Conservation (phyloP, 2,797 vertebrate genomes). For the Leucoraja ocellata region DNA sequence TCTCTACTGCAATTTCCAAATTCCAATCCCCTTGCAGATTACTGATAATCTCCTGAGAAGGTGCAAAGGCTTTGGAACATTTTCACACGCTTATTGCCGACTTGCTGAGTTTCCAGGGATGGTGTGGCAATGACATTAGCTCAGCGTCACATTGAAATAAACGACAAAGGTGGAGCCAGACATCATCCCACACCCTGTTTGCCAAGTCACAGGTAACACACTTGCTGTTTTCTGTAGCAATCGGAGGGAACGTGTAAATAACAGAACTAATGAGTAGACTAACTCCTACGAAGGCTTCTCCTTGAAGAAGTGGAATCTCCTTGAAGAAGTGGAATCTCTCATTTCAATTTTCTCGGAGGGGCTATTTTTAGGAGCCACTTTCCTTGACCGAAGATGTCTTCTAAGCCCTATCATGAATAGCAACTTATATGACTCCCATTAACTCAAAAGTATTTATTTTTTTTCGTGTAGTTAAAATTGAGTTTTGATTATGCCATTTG, state of each 20-base stretch:
- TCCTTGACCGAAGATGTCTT: not conserved
- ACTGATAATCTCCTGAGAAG: not conserved
- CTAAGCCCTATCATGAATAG: not conserved
- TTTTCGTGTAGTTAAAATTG: not conserved
- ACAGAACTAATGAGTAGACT: not conserved
- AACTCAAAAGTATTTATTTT: not conserved
- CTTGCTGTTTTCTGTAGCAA: not conserved
- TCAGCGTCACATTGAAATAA: not conserved
- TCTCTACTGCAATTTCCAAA: conserved; percentile 10
- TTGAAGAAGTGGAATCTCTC: not conserved
- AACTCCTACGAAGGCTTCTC: not conserved
- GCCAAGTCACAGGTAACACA: not conserved
- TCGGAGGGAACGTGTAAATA: not conserved
- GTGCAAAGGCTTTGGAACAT: conserved; percentile 7
- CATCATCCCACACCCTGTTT: not conserved
- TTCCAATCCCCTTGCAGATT: not conserved
- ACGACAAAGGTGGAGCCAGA: not conserved
- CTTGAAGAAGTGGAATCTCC: not conserved
- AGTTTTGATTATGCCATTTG: not conserved
- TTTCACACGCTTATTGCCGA: not conserved
- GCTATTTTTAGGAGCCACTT: not conserved
- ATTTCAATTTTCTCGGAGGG: not conserved
- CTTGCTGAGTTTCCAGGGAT: not conserved
- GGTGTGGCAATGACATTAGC: not conserved
- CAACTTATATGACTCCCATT: not conserved